Evolutionary conservation across 2,797 vertebrate species (phyloP).

Genomic region (Ptychadena robeensis): DNA sequence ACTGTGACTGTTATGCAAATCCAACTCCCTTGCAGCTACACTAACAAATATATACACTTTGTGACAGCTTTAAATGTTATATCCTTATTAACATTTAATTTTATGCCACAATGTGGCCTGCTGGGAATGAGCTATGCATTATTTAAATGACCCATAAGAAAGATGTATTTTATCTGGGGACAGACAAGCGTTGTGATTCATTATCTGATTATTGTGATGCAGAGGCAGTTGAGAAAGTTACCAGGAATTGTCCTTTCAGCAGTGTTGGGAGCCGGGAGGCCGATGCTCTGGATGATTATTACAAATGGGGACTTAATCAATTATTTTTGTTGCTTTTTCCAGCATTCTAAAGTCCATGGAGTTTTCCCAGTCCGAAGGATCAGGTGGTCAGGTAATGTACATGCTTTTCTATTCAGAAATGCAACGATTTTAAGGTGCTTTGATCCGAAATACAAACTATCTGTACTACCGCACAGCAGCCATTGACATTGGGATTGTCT

Average conservation of each 20-base stretch:
- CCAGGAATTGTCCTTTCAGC: slow-evolving; percentile 4
- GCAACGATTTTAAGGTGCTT: neutral
- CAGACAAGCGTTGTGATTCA: slow-evolving; percentile 69
- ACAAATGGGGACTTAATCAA: slow-evolving; percentile 52
- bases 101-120: slow-evolving; percentile 74
- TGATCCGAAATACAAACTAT: too few relatives aligned
- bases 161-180: slow-evolving; percentile 70
- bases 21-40: slow-evolving; percentile 69
- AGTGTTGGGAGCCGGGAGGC: neutral
- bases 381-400: slow-evolving; percentile 85
- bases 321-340: slow-evolving; percentile 67
- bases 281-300: neutral
- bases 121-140: slow-evolving; percentile 75
- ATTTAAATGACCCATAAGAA: slow-evolving; percentile 76
- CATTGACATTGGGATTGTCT: neutral
- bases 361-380: slow-evolving; percentile 86
- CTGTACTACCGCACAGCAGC: too few relatives aligned
- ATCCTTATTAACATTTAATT: slow-evolving; percentile 81
- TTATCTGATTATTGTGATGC: slow-evolving; percentile 68
- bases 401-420: neutral
- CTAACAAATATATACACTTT: slow-evolving; percentile 72
- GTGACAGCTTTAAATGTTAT: slow-evolving; percentile 77
- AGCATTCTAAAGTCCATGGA: slow-evolving; percentile 98
- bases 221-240: slow-evolving; percentile 69
- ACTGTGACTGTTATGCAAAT: slow-evolving; percentile 47